Evolutionary conservation across 2,888 invertebrate species (phyloP).

Genomic region (Apamea crenata): DNA sequence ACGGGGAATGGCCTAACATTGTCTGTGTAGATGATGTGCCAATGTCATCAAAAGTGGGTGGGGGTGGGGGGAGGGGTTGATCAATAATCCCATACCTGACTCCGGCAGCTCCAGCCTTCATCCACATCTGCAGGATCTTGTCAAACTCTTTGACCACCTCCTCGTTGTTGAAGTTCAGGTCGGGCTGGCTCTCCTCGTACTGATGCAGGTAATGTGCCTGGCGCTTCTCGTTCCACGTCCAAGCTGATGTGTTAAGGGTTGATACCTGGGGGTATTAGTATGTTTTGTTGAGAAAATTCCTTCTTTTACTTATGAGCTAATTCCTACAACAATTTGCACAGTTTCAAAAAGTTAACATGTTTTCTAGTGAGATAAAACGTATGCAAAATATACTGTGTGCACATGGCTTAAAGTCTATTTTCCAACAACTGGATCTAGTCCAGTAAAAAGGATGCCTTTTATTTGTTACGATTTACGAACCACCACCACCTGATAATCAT

Average conservation of each 20-base stretch:
- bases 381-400: no score
- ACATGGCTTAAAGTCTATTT: no score
- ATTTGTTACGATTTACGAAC: no score
- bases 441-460: no score
- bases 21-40: not conserved
- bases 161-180: slow-evolving; percentile 95
- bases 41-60: not conserved
- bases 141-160: slow-evolving; percentile 92
- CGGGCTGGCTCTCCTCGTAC: slow-evolving; percentile 92
- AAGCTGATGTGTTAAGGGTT: slow-evolving; percentile 90
- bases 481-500: no score
- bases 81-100: slow-evolving; percentile 89
- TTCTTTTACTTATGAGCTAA: not conserved
- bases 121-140: slow-evolving; percentile 92
- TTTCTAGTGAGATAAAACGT: no score
- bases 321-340: not conserved
- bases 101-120: slow-evolving; percentile 95
- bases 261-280: slow-evolving; percentile 73
- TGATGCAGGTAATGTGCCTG: slow-evolving; percentile 95
- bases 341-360: no score
- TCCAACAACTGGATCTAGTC: no score
- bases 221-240: slow-evolving; percentile 92
- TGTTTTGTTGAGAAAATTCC: not conserved
- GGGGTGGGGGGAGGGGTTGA: no score
- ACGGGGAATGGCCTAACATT: not conserved